These are phyloP conservation scores for Telenomus remus DNA, from an alignment of 1,140 invertebrate species.

Conservation along the genomic window DNA sequence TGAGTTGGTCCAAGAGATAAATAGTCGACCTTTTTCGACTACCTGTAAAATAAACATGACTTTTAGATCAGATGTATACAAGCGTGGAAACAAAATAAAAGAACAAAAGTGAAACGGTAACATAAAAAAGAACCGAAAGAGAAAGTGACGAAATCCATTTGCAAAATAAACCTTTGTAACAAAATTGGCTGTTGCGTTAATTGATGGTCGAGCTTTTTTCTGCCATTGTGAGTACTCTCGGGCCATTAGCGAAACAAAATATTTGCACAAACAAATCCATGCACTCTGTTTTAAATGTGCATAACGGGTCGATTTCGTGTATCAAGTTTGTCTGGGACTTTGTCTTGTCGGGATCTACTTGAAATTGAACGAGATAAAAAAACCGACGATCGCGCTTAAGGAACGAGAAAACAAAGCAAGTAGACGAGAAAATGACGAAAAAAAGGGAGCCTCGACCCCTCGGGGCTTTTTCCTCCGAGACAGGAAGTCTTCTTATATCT, in stretches of 20 bases:
- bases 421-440: slow-evolving; percentile 11
- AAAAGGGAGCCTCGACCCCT: not conserved
- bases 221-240: not conserved
- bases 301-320: slow-evolving; percentile 35
- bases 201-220: not conserved
- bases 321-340: slow-evolving; percentile 34
- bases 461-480: slow-evolving; percentile 19
- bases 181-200: not conserved
- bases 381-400: not conserved
- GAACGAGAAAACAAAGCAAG: slow-evolving; percentile 6
- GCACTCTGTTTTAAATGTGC: slow-evolving; percentile 37
- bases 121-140: too few species aligned
- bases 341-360: slow-evolving; percentile 32
- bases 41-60: slow-evolving; percentile 35
- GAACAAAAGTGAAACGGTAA: too few species aligned
- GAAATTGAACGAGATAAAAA: slow-evolving; percentile 44
- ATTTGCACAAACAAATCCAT: slow-evolving; percentile 34
- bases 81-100: too few species aligned
- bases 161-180: too few species aligned
- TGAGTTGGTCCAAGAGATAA: slow-evolving; percentile 25
- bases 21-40: slow-evolving; percentile 32
- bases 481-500: slow-evolving; percentile 35
- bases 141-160: too few species aligned
- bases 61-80: too few species aligned
- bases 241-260: slow-evolving; percentile 44